phyloP scores from a whole-genome alignment of 2,797 vertebrate species.

The Salarias fasciatus region DNA sequence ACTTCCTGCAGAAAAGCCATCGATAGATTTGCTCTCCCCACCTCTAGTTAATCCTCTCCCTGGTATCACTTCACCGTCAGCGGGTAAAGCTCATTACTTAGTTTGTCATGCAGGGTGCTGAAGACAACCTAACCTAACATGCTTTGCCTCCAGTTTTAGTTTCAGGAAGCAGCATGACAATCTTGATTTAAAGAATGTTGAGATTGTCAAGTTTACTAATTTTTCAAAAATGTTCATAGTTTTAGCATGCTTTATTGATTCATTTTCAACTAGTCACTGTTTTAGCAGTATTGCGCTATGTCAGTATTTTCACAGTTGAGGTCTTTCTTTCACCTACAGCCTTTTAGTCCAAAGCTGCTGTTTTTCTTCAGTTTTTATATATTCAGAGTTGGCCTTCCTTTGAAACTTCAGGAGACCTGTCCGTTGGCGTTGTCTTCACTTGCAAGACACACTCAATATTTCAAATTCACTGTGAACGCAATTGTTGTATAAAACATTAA shows the following conservation, averaged over 20 bases:
- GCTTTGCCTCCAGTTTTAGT: too few species aligned
- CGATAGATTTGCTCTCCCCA: conserved; percentile 37
- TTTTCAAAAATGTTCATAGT: too few species aligned
- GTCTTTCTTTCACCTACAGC: not conserved
- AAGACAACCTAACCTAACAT: too few species aligned
- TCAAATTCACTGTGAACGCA: conserved; percentile 23
- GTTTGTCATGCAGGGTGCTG: conserved; percentile 10
- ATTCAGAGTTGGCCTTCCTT: conserved; percentile 15
- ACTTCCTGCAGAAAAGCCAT: conserved; percentile 54
- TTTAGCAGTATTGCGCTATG: too few species aligned
- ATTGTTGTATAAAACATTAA: conserved; percentile 17
- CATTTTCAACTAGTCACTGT: not conserved
- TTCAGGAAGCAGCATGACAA: too few species aligned
- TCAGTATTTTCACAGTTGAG: too few species aligned
- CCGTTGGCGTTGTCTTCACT: conserved; percentile 6
- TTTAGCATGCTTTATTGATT: too few species aligned
- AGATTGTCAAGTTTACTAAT: too few species aligned
- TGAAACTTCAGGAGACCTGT: not conserved
- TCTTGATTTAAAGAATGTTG: too few species aligned
- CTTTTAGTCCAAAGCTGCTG: conserved; percentile 1
- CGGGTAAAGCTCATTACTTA: conserved; percentile 8
- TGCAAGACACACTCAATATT: conserved; percentile 14
- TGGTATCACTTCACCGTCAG: conserved; percentile 16
- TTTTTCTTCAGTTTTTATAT: not conserved
- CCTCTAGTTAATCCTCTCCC: conserved; percentile 39